Conservation (phyloP, 2,888 invertebrate genomes). For the Noctua fimbriata region DNA sequence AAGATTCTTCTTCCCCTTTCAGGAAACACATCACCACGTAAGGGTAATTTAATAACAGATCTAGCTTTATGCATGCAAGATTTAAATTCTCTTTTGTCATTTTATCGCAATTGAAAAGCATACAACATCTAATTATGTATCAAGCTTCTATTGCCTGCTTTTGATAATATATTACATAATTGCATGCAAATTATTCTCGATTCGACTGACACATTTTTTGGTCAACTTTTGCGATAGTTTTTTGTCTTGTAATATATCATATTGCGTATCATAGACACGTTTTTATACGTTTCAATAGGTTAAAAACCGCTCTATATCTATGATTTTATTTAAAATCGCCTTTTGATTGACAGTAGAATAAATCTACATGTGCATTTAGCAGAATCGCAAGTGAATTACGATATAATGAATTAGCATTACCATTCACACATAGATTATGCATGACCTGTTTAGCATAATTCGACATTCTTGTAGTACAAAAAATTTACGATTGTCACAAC, state of each 20-base stretch:
- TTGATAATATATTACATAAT: constrained; percentile 2
- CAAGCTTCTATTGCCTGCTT: constrained; percentile 17
- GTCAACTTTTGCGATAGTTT: constrained; percentile 4
- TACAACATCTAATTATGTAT: constrained; percentile 32
- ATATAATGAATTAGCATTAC: constrained; percentile 49
- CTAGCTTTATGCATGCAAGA: constrained; percentile 3
- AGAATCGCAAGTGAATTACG: constrained; percentile 49
- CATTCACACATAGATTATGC: constrained; percentile 57
- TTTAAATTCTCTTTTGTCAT: neutral
- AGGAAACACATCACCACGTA: constrained; percentile 26
- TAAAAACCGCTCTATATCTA: constrained; percentile 33
- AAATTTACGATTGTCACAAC: constrained; percentile 62
- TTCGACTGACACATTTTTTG: constrained; percentile 28
- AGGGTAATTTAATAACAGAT: constrained; percentile 36
- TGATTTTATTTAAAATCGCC: constrained; percentile 40
- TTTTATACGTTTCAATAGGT: constrained; percentile 28
- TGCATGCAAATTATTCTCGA: constrained; percentile 33
- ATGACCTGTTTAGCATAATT: constrained; percentile 69
- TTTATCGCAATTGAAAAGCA: constrained; percentile 22
- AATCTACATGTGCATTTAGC: constrained; percentile 28
- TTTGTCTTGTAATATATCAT: constrained; percentile 38
- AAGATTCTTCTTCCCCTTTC: constrained; percentile 24
- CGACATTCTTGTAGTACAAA: constrained; percentile 67
- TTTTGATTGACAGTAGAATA: constrained; percentile 59
- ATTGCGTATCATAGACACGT: constrained; percentile 12